Percentiles rank a stretch among this genome's conserved stretches.
Conservation (phyloP, 2,888 invertebrate genomes). For the Epinotia ramella region DNA sequence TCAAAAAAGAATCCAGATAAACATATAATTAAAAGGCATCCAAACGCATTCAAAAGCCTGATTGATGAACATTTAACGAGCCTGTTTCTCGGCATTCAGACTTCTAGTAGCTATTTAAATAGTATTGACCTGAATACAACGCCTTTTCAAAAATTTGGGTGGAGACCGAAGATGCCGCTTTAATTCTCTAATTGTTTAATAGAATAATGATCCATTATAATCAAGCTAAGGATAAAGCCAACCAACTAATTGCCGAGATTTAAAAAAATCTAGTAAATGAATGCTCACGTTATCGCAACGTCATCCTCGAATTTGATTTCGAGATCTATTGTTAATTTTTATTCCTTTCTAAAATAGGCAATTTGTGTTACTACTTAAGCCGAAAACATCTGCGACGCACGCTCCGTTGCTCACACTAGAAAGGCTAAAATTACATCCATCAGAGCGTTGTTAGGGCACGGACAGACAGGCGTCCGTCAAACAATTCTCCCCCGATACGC, state of each 20-base stretch:
- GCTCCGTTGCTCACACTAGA: conserved; percentile 58
- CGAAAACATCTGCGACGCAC: conserved; percentile 60
- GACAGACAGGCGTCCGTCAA: conserved; percentile 57
- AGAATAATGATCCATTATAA: conserved; percentile 46
- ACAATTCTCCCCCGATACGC: conserved; percentile 55
- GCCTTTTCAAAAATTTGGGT: conserved; percentile 47
- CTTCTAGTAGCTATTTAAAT: conserved; percentile 47
- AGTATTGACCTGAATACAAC: conserved; percentile 46
- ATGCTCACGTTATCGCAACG: conserved; percentile 31
- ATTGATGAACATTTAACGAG: conserved; percentile 54
- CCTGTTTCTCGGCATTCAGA: conserved; percentile 49
- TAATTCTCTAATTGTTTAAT: conserved; percentile 52
- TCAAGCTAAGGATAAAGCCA: too few relatives aligned
- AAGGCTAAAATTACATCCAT: conserved; percentile 59
- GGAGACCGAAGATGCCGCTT: conserved; percentile 49
- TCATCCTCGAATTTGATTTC: conserved; percentile 42
- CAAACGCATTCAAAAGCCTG: conserved; percentile 45
- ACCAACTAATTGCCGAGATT: background rate
- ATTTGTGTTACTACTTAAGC: conserved; percentile 63
- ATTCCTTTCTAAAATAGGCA: conserved; percentile 59
- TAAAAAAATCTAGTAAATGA: background rate
- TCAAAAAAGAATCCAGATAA: conserved; percentile 47
- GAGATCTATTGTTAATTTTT: conserved; percentile 48
- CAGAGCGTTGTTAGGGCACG: conserved; percentile 54
- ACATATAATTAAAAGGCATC: conserved; percentile 52